Conservation (phyloP, 1,140 invertebrate species). For the Saccostrea cuccullata region DNA sequence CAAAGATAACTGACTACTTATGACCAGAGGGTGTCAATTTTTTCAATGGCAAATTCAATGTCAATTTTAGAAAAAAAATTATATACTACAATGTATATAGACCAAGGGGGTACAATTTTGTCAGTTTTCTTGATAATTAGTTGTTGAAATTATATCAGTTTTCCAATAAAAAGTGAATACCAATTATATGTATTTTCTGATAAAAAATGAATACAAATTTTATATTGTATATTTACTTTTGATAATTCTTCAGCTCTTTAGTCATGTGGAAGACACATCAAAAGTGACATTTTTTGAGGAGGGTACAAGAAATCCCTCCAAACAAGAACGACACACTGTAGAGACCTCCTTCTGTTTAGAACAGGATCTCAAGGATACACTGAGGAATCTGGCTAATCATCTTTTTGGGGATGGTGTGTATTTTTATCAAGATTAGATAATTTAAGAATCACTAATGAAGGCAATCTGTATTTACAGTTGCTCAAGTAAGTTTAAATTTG, state of each 20-base stretch:
- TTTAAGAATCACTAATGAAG: background rate
- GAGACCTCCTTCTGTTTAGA: slow-evolving; percentile 94
- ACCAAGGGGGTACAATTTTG: too few species aligned
- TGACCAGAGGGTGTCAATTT: too few species aligned
- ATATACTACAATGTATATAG: too few species aligned
- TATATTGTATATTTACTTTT: background rate
- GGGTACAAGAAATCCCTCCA: slow-evolving; percentile 83
- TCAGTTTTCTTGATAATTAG: too few species aligned
- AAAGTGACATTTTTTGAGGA: slow-evolving; percentile 79
- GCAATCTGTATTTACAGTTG: too few species aligned
- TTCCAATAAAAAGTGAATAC: too few species aligned
- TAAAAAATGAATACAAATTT: background rate
- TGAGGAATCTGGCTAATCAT: slow-evolving; percentile 86
- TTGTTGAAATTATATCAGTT: too few species aligned
- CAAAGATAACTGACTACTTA: too few species aligned
- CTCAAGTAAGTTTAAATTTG: too few species aligned
- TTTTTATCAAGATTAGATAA: background rate
- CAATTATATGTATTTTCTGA: background rate
- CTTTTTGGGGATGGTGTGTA: slow-evolving; percentile 89
- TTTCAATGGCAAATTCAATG: too few species aligned
- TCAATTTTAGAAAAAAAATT: too few species aligned
- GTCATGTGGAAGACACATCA: slow-evolving; percentile 59
- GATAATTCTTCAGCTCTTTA: slow-evolving; percentile 68
- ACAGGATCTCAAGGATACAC: slow-evolving; percentile 89
- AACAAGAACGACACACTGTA: slow-evolving; percentile 91